These are phyloP conservation scores for Euclidia mi DNA, from an alignment of 2,888 invertebrate species.

Conservation along the genomic window DNA sequence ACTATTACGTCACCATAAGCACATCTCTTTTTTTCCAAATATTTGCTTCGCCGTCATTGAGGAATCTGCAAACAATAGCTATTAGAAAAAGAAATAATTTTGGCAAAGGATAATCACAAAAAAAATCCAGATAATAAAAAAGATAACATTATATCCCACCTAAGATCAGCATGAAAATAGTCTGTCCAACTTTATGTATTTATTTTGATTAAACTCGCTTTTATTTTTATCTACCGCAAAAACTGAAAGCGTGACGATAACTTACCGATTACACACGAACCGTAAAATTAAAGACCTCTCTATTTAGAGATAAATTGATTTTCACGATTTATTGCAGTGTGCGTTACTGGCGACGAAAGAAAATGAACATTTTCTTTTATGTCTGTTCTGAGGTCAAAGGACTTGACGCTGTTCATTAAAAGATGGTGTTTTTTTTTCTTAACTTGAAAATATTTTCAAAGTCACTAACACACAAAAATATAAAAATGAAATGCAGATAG, in stretches of 20 bases:
- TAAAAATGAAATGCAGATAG: too few relatives aligned
- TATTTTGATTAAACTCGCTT: slow-evolving; percentile 8
- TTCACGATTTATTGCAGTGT: slow-evolving; percentile 19
- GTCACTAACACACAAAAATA: too few relatives aligned
- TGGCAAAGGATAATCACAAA: not conserved
- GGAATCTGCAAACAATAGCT: too few relatives aligned
- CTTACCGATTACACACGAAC: slow-evolving; percentile 19
- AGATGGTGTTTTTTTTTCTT: not conserved
- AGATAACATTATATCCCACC: slow-evolving; percentile 2
- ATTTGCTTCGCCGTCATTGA: too few relatives aligned
- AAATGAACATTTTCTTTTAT: slow-evolving; percentile 25
- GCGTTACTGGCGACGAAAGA: not conserved
- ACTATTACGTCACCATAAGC: too few relatives aligned
- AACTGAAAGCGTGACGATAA: slow-evolving; percentile 16
- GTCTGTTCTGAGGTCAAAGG: slow-evolving; percentile 2
- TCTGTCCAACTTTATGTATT: slow-evolving; percentile 7
- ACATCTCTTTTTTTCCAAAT: too few relatives aligned
- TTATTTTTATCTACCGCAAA: slow-evolving; percentile 5
- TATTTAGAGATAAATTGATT: slow-evolving; percentile 31
- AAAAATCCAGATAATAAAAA: not conserved
- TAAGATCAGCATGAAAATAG: not conserved
- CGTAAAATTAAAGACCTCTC: slow-evolving; percentile 39
- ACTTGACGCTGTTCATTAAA: not conserved
- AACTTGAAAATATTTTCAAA: too few relatives aligned
- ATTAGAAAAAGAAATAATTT: too few relatives aligned